Evolutionary conservation across 2,113 vertebrate species (phyloP).

Genomic region (Stigmatopora argus): DNA sequence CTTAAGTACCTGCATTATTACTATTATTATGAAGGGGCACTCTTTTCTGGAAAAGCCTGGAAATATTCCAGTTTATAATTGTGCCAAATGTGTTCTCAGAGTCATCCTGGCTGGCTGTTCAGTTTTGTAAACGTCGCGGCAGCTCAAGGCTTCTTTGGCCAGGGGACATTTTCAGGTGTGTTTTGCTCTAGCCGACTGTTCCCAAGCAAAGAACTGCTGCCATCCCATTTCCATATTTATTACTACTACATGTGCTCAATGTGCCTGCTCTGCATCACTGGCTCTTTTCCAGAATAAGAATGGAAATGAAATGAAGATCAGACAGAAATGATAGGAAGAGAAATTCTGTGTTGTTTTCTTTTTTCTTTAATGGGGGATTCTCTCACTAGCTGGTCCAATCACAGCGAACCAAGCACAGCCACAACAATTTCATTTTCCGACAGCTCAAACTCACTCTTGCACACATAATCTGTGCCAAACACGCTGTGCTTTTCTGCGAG

Average conservation of each 20-base stretch:
- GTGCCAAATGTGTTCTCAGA: too few species aligned
- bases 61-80: too few species aligned
- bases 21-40: too few species aligned
- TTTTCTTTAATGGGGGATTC: not conserved
- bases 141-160: not conserved
- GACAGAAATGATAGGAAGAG: not conserved
- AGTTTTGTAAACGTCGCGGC: not conserved
- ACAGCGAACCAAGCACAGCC: not conserved
- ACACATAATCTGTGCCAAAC: constrained; percentile 1
- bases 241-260: constrained; percentile 1
- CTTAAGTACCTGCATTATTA: too few species aligned
- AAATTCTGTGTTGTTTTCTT: not conserved
- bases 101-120: not conserved
- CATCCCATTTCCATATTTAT: constrained; percentile 9
- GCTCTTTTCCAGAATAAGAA: not conserved
- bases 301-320: constrained; percentile 4
- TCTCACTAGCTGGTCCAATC: not conserved
- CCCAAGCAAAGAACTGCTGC: not conserved
- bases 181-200: not conserved
- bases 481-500: constrained; percentile 5
- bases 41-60: too few species aligned
- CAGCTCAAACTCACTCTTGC: not conserved
- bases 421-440: constrained; percentile 6
- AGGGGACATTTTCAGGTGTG: not conserved
- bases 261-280: constrained; percentile 1